These are phyloP conservation scores for Crocodylus rhombifer DNA, from an alignment of 2,797 vertebrate species.

Conservation along the genomic window DNA sequence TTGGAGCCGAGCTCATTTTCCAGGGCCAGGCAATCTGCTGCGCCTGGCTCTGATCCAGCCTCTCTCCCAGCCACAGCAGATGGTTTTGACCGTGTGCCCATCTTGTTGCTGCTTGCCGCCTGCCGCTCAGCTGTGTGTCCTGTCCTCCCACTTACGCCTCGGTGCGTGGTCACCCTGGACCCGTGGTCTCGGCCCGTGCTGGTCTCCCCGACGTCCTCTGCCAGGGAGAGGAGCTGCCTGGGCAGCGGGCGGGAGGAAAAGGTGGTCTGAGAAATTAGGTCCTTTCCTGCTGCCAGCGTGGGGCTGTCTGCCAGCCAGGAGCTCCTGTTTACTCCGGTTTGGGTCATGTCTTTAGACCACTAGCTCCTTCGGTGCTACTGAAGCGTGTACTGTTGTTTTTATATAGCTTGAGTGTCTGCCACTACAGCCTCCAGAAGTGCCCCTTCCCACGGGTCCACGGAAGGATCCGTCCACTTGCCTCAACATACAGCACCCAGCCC, in stretches of 20 bases:
- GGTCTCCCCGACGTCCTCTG: too few relatives aligned
- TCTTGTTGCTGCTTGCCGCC: not conserved
- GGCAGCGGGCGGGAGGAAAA: not conserved
- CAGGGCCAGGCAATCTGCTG: not conserved
- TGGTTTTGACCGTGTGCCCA: not conserved
- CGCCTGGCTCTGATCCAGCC: not conserved
- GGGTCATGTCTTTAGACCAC: not conserved
- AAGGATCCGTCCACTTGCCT: not conserved
- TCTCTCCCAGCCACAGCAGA: not conserved
- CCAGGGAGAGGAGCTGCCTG: too few relatives aligned
- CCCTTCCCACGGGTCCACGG: not conserved
- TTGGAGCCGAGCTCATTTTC: not conserved
- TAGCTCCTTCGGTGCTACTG: not conserved
- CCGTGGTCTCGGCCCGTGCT: too few relatives aligned
- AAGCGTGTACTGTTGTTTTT: not conserved
- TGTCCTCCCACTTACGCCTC: too few relatives aligned
- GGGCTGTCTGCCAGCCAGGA: not conserved
- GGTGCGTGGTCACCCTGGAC: too few relatives aligned
- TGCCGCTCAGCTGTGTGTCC: not conserved
- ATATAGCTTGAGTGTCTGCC: not conserved
- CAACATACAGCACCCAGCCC: not conserved
- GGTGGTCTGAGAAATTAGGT: not conserved
- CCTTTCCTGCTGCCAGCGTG: not conserved
- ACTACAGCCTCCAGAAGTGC: not conserved
- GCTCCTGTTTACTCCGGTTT: not conserved